Base-by-base conservation (phyloP, 2,113 vertebrate genomes). In the Chunga burmeisteri region DNA sequence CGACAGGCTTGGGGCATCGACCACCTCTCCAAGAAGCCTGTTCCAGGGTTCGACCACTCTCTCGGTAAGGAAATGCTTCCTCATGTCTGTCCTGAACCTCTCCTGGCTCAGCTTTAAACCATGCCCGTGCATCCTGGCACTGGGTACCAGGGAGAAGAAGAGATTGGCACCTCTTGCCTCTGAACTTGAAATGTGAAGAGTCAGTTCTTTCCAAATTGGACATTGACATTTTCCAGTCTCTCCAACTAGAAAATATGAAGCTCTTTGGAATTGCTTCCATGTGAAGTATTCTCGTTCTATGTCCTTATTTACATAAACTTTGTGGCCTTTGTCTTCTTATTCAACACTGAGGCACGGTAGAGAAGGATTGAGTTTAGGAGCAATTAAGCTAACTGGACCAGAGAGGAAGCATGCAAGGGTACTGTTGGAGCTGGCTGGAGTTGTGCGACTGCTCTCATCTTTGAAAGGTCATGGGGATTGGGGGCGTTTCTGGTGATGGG, bases 101-200 rank as follows among this genome's bases (percentile, higher is more conserved):
- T 13, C 11, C 9, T 27, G 32, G 4, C 0, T 0, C 34, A 34
- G 34, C 15, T 68, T 46, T 34, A 79, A 82, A 40, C 44, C 16
- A 15, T 61, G 19, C 34, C n/a, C 15, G 8, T 1, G 0, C 0
- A 2, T 56, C 26, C 21, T 9, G 1, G 50, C n/a, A 10, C 26
- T 23, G 42, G 21, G 36, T 50, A 32, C 22, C 42, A 29, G 14
- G 47, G 16, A 50, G 25, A 32, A 50, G 25, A 32, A 65, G 38
- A 67, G n/a, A 21, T 68, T 42, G 5, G 40, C 42, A 81, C 12
- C 14, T 88, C 53, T 79, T 62, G 27, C 27, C 42, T 85, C 32
- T 13, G 32, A 89, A 49, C 40, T 73, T 36, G 22, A 61, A 73
- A 49, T 34, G 59, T 29, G 18, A 73, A 61, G 50, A 88, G 17